Percentiles rank a stretch among this genome's conserved stretches.
These are phyloP conservation scores for Lasioglossum malachurum DNA, from an alignment of 2,888 invertebrate genomes.

Conservation along the genomic window DNA sequence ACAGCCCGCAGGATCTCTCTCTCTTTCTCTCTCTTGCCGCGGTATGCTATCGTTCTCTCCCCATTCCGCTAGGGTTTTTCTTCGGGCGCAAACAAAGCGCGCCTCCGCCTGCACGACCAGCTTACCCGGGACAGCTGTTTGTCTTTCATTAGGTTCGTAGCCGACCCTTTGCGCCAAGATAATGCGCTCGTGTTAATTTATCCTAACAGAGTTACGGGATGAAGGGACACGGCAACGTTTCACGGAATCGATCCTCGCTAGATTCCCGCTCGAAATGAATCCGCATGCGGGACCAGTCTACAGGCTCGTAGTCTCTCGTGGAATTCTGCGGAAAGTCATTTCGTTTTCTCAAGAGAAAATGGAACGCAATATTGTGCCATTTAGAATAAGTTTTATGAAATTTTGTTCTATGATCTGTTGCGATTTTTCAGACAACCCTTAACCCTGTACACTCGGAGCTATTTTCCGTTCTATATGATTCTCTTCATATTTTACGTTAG, in stretches of 20 bases:
- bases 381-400: no score
- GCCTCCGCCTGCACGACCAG: conserved; percentile 22
- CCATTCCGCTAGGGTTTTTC: conserved; percentile 27
- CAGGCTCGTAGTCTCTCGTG: neutral
- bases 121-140: conserved; percentile 43
- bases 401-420: no score
- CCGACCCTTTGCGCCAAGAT: conserved; percentile 28
- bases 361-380: no score
- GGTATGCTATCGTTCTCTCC: neutral
- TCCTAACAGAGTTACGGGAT: conserved; percentile 1
- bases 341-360: no score
- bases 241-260: conserved; percentile 16
- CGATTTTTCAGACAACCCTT: no score
- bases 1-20: conserved; percentile 40
- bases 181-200: conserved; percentile 53
- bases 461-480: no score
- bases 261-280: neutral
- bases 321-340: neutral
- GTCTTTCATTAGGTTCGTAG: conserved; percentile 51
- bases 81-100: conserved; percentile 50
- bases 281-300: neutral
- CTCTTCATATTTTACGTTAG: no score
- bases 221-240: neutral
- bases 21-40: neutral
- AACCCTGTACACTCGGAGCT: no score